phyloP scores from a whole-genome alignment of 1,140 invertebrate species.

The Heliothis virescens region DNA sequence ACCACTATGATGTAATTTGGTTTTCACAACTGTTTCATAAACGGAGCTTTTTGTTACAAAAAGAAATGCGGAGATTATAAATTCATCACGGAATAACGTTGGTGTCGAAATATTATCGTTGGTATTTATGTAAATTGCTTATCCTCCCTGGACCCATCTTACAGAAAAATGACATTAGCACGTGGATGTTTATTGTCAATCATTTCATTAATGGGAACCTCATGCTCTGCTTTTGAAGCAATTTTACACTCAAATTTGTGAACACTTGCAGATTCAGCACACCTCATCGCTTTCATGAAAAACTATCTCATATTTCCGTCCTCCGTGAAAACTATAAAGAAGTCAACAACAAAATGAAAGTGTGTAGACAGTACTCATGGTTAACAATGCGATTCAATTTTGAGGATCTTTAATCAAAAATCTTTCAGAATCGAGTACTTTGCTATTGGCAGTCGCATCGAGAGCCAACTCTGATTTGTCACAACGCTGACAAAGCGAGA shows the following conservation, averaged over 20 bases:
- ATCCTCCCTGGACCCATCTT: neutral
- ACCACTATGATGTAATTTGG: neutral
- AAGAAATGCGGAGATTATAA: constrained; percentile 5
- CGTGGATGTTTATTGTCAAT: neutral
- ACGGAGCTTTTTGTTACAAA: neutral
- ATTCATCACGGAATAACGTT: neutral
- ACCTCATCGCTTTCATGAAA: neutral
- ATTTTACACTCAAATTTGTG: neutral
- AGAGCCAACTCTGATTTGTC: neutral
- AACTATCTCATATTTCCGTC: no score
- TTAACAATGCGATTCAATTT: no score
- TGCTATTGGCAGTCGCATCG: neutral
- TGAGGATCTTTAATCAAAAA: no score
- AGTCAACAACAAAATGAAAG: no score
- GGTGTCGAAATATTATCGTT: constrained; percentile 1
- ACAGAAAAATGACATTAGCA: neutral
- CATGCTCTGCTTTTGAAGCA: neutral
- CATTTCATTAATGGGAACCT: neutral
- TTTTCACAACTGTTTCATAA: neutral
- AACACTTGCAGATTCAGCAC: neutral
- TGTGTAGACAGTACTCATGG: no score
- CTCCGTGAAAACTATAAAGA: no score
- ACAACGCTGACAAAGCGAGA: constrained; percentile 2
- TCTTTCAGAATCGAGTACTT: no score
- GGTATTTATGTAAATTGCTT: neutral